Conservation (phyloP, 1,140 invertebrate species). For the Trigoniulus corallinus region DNA sequence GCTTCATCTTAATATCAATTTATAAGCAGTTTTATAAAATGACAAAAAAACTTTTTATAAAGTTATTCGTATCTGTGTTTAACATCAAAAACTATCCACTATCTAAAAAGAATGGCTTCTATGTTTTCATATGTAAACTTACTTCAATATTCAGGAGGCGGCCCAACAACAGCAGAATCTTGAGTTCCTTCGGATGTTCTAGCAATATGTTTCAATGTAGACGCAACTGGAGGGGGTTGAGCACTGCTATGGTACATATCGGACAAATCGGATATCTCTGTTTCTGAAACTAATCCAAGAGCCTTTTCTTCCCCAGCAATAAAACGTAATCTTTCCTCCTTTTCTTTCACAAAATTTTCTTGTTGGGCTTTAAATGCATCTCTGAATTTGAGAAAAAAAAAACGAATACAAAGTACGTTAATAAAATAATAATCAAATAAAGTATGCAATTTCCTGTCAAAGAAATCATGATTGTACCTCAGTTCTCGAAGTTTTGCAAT, state of each 20-base stretch:
- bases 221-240: not conserved
- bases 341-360: constrained; percentile 42
- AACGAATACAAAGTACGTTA: not conserved
- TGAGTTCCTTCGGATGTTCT: not conserved
- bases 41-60: too few species aligned
- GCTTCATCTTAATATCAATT: too few species aligned
- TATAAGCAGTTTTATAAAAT: too few species aligned
- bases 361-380: constrained; percentile 41
- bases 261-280: not conserved
- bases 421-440: not conserved
- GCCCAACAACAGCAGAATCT: too few species aligned
- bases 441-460: constrained; percentile 38
- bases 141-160: too few species aligned
- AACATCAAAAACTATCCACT: too few species aligned
- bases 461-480: constrained; percentile 31
- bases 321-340: constrained; percentile 38
- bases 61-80: too few species aligned
- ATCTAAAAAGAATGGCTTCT: too few species aligned
- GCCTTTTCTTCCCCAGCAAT: constrained; percentile 50
- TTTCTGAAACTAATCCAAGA: constrained; percentile 33
- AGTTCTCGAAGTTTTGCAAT: not conserved
- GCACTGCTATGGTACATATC: not conserved
- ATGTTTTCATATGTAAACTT: too few species aligned
- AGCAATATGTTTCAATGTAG: not conserved
- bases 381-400: not conserved